Percentiles rank a stretch among this genome's conserved stretches.
Evolutionary conservation across 1,140 invertebrate species (phyloP).

Genomic region (Heliconius melpomene): DNA sequence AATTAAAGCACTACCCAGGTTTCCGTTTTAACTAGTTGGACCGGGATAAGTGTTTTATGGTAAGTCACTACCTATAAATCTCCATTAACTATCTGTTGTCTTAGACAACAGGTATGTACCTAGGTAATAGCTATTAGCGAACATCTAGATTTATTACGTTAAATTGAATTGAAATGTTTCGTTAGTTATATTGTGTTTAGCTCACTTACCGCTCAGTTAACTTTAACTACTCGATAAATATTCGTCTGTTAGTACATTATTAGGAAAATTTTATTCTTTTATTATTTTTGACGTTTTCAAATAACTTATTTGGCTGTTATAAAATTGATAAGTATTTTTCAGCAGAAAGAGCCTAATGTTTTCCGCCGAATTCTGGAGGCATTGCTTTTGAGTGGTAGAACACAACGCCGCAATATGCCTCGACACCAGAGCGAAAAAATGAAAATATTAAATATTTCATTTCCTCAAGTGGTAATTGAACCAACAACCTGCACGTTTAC

Average conservation of each 20-base stretch:
- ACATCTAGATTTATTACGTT: not conserved
- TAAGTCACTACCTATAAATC: constrained; percentile 40
- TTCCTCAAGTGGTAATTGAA: too few relatives aligned
- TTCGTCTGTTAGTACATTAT: not conserved
- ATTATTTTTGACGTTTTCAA: not conserved
- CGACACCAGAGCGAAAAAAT: too few relatives aligned
- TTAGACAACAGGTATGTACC: not conserved
- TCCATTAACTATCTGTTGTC: constrained; percentile 30
- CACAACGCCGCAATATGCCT: too few relatives aligned
- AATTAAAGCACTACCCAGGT: constrained; percentile 69
- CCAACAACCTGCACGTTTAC: too few relatives aligned
- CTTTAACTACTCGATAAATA: not conserved
- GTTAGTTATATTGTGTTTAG: not conserved
- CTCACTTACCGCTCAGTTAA: not conserved
- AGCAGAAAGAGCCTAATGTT: too few relatives aligned
- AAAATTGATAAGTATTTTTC: not conserved
- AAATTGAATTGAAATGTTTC: constrained; percentile 10
- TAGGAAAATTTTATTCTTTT: not conserved
- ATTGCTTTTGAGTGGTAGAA: too few relatives aligned
- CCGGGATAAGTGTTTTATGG: constrained; percentile 54
- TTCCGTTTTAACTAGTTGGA: constrained; percentile 70
- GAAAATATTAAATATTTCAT: too few relatives aligned
- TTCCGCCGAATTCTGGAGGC: too few relatives aligned
- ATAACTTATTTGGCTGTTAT: not conserved
- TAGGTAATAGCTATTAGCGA: not conserved